These are phyloP conservation scores for Phasia obesa DNA, from an alignment of 2,888 invertebrate species.

Conservation along the genomic window DNA sequence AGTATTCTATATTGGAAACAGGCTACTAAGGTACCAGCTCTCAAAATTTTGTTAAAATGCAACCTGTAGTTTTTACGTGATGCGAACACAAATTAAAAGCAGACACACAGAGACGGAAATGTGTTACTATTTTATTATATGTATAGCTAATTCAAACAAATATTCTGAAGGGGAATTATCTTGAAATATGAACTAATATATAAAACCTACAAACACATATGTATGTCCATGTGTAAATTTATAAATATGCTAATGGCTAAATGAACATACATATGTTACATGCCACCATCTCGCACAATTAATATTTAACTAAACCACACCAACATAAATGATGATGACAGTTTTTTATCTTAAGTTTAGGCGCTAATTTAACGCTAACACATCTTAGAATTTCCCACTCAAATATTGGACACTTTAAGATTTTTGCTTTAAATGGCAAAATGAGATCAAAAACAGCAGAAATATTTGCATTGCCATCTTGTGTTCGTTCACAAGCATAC, in stretches of 20 bases:
- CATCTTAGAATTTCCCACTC: constrained; percentile 5
- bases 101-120: no score
- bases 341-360: constrained; percentile 34
- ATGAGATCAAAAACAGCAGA: constrained; percentile 17
- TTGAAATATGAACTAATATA: no score
- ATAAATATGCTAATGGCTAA: background rate
- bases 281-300: constrained; percentile 15
- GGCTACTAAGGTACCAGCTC: no score
- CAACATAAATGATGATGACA: constrained; percentile 59
- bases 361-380: constrained; percentile 54
- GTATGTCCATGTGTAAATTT: background rate
- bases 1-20: no score
- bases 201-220: background rate
- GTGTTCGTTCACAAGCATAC: constrained; percentile 13
- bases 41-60: no score
- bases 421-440: constrained; percentile 28
- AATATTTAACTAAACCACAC: constrained; percentile 43
- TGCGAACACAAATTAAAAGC: no score
- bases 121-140: no score
- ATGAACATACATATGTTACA: background rate
- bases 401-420: constrained; percentile 10
- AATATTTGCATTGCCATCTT: background rate
- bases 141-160: no score
- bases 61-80: no score
- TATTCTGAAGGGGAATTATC: no score